Evolutionary conservation across 2,113 vertebrate species (phyloP).

Genomic region (Tricholaema leucomelas): DNA sequence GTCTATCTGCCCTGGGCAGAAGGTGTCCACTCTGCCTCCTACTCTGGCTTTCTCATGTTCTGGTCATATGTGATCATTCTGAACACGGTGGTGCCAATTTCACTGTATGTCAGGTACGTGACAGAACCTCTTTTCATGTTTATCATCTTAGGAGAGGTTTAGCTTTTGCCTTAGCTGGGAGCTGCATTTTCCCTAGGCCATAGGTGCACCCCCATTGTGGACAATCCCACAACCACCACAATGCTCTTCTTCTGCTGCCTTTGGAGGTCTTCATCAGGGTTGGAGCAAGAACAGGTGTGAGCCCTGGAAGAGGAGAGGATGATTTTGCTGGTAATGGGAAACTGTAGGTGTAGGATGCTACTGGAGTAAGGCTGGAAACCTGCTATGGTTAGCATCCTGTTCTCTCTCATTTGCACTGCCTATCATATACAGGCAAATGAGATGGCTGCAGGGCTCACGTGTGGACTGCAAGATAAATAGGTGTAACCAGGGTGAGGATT

Average conservation of each 20-base stretch:
- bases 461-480: not conserved
- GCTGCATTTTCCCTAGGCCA: not conserved
- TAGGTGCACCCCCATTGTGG: not conserved
- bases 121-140: not conserved
- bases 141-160: not conserved
- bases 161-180: not conserved
- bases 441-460: not conserved
- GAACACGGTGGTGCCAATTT: slow-evolving; percentile 97
- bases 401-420: not conserved
- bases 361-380: not conserved
- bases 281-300: not conserved
- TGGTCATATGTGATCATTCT: slow-evolving; percentile 97
- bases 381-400: not conserved
- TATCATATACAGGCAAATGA: not conserved
- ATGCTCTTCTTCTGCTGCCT: not conserved
- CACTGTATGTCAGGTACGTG: slow-evolving; percentile 91
- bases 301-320: not conserved
- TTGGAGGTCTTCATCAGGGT: not conserved
- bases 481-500: not conserved
- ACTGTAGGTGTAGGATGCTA: not conserved
- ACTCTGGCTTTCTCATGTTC: slow-evolving; percentile 86
- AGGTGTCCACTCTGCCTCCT: slow-evolving; percentile 66
- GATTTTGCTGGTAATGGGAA: not conserved
- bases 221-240: rapidly evolving
- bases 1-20: slow-evolving; percentile 83